Evolutionary conservation across 2,888 invertebrate genomes (phyloP).

Genomic region (Monopis laevigella): DNA sequence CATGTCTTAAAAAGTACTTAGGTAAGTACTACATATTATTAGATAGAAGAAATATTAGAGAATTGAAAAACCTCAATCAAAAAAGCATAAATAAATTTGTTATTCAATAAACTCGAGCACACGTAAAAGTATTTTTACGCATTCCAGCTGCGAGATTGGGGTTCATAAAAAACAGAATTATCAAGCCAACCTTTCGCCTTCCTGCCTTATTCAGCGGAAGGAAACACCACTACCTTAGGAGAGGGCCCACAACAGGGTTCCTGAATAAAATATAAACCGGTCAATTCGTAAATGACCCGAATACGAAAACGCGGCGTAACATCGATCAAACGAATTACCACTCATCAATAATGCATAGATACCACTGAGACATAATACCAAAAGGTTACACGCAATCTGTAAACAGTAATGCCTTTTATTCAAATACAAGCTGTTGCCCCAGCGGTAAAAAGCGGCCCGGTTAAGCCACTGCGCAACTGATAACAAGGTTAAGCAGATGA

Average conservation of each 20-base stretch:
- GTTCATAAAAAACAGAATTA: not conserved
- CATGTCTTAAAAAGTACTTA: no score
- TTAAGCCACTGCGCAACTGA: no score
- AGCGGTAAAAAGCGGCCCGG: no score
- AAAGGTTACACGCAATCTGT: slow-evolving; percentile 9
- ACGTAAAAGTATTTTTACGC: no score
- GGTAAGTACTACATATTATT: no score
- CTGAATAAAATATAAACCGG: slow-evolving; percentile 11
- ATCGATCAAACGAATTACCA: slow-evolving; percentile 39
- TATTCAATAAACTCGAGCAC: no score
- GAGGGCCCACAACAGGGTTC: not conserved
- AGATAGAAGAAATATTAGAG: no score
- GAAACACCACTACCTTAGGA: not conserved
- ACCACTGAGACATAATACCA: slow-evolving; percentile 1
- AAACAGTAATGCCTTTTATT: no score
- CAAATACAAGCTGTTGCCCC: no score
- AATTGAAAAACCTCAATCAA: no score
- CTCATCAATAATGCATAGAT: slow-evolving; percentile 10
- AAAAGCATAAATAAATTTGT: no score
- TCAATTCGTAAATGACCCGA: slow-evolving; percentile 11
- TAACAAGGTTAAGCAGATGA: no score
- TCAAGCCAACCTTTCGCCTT: slow-evolving; percentile 1
- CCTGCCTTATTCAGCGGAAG: not conserved
- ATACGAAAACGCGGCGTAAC: slow-evolving; percentile 22
- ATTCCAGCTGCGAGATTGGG: slow-evolving; percentile 1